Base-by-base conservation (phyloP, 2,113 vertebrate species). In the Hippocampus mohnikei region DNA sequence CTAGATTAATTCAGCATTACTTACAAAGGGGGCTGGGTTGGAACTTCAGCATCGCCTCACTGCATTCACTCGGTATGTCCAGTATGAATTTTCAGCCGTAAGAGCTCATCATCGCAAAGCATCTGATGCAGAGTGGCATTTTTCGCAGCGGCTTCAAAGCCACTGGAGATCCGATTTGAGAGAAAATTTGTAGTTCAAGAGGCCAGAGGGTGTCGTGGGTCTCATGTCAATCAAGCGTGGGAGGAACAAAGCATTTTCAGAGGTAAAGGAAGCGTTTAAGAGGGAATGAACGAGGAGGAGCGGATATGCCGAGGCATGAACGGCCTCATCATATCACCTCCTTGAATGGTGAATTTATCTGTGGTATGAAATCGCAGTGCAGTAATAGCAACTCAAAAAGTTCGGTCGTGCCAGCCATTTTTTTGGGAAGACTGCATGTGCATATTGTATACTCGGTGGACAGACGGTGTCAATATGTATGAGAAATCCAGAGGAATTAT, bases 241-340 rank as follows among this genome's bases (percentile, higher is more conserved):
- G 50, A 37, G 59, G 72, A 75, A 72, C 66, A 77, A 73, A 73
- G 66, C 15, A 59, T 41, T 56, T 29, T 21, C 2, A 0, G 20
- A n/a, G 40, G 63, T 42, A 64, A 67, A 25, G 61, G 27, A 72
- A 37, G 53, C 67, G 41, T 72, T 79, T 50, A 11, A 53, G 27
- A 62, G 44, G 33, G 52, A 66, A 56, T 7, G 8, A 61, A 61
- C 16, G 8, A 18, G 20, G 25, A 69, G 42, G 7, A 67, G 21
- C 16, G 40, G 61, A 60, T 2, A 8, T 69, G 63, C 64, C 73
- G 80, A 71, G 80, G 78, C 86, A 80, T 79, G 82, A 69, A 70
- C 27, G 41, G 67, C 69, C 16, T 71, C 69, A 53, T 70, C 33
- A 40, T 68, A 75, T 80, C 50, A 66, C 72, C 42, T 40, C 42